Conservation (phyloP, 2,797 vertebrate genomes). For the Notoglanidium macrostoma region DNA sequence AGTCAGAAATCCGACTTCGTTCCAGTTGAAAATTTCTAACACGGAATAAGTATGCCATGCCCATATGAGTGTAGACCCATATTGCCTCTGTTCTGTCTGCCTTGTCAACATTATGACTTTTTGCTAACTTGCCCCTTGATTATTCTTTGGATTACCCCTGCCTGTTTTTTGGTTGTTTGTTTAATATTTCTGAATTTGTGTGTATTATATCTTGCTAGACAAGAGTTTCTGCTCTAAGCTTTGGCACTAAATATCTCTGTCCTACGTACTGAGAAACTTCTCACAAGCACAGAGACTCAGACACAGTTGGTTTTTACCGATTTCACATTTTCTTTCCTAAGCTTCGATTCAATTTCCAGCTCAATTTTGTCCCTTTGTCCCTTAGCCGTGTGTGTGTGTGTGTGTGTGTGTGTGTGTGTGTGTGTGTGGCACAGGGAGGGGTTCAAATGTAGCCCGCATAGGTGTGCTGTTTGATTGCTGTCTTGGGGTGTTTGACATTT, state of each 20-base stretch:
- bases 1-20: too few species aligned
- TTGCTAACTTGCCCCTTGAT: too few species aligned
- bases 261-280: background rate
- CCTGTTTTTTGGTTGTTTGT: background rate
- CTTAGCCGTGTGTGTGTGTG: conserved; percentile 1
- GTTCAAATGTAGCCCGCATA: background rate
- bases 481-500: conserved; percentile 54
- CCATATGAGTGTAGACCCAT: too few species aligned
- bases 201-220: background rate
- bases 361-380: conserved; percentile 39
- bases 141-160: too few species aligned
- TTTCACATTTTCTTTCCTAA: conserved; percentile 27
- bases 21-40: too few species aligned
- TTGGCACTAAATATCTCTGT: background rate
- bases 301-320: background rate
- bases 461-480: conserved; percentile 35
- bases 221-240: background rate
- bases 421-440: too few species aligned
- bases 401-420: background rate
- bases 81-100: too few species aligned
- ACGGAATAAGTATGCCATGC: too few species aligned
- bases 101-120: too few species aligned
- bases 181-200: background rate
- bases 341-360: conserved; percentile 27
- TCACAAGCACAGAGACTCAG: background rate